Evolutionary conservation across 53 echinoderm and acorn worm genomes (phyloP).

Genomic region (Astropecten irregularis): DNA sequence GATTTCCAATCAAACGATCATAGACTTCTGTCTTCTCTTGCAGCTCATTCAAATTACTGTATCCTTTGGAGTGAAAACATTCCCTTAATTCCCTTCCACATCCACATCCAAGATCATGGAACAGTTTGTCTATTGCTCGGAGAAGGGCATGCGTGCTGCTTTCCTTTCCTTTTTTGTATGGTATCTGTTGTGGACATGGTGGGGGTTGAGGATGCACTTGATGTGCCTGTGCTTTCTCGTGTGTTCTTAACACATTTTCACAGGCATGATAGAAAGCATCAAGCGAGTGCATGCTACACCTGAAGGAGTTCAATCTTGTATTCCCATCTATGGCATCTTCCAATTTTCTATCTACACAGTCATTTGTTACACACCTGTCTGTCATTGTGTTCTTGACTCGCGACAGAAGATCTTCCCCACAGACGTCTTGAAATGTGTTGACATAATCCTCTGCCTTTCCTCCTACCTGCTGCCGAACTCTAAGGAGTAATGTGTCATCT

Average conservation of each 20-base stretch:
- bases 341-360: neutral
- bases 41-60: neutral
- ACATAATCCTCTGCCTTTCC: neutral
- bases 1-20: neutral
- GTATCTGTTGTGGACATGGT: neutral
- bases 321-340: neutral
- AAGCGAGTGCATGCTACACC: neutral
- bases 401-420: neutral
- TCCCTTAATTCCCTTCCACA: neutral
- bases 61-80: neutral
- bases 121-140: neutral
- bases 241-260: neutral
- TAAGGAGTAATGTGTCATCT: neutral
- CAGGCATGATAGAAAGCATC: neutral
- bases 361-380: neutral
- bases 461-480: neutral
- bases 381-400: neutral
- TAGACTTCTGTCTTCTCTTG: neutral
- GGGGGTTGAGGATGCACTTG: neutral
- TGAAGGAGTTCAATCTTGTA: neutral
- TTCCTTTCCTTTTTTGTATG: neutral
- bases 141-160: neutral
- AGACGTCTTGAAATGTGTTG: neutral
- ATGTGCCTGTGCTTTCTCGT: neutral
- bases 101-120: neutral